Evolutionary conservation across 2,888 invertebrate species (phyloP).

Genomic region (Meliscaeva auricollis): DNA sequence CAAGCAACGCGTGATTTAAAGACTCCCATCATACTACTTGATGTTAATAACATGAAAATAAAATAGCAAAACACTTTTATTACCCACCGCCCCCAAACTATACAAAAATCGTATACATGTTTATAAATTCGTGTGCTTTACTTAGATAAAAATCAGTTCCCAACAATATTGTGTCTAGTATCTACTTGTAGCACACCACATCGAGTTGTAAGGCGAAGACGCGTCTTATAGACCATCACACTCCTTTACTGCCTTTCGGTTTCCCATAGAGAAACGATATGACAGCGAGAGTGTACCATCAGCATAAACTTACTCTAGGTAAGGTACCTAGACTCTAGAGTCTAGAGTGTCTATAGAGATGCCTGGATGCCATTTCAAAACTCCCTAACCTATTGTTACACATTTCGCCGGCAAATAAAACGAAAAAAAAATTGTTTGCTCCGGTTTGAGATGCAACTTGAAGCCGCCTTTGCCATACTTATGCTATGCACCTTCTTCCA

Average conservation of each 20-base stretch:
- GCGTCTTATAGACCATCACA: conserved; percentile 46
- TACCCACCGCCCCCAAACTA: conserved; percentile 31
- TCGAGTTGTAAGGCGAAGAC: conserved; percentile 38
- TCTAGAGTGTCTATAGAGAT: no score
- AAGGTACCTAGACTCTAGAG: no score
- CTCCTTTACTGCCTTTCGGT: conserved; percentile 17
- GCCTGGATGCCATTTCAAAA: conserved; percentile 66
- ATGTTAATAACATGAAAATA: conserved; percentile 42
- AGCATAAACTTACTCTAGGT: conserved; percentile 32
- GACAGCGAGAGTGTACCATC: conserved; percentile 46
- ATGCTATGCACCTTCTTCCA: conserved; percentile 29
- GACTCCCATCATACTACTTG: conserved; percentile 35
- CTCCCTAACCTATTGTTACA: conserved; percentile 71
- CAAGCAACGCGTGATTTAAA: conserved; percentile 66
- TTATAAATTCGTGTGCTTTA: conserved; percentile 15
- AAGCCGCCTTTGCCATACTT: not conserved
- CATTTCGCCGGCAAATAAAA: conserved; percentile 40
- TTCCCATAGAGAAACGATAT: conserved; percentile 63
- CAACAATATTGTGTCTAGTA: conserved; percentile 17
- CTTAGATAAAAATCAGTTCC: conserved; percentile 67
- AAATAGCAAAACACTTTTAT: conserved; percentile 45
- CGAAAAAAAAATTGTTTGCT: conserved; percentile 16
- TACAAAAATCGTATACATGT: no score
- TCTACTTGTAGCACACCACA: no score
- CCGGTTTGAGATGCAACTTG: conserved; percentile 29